Evolutionary conservation across 2,888 invertebrate genomes (phyloP), one percentile per base, ranked within the genome.

Genomic region (Stomorhina lunata): DNA sequence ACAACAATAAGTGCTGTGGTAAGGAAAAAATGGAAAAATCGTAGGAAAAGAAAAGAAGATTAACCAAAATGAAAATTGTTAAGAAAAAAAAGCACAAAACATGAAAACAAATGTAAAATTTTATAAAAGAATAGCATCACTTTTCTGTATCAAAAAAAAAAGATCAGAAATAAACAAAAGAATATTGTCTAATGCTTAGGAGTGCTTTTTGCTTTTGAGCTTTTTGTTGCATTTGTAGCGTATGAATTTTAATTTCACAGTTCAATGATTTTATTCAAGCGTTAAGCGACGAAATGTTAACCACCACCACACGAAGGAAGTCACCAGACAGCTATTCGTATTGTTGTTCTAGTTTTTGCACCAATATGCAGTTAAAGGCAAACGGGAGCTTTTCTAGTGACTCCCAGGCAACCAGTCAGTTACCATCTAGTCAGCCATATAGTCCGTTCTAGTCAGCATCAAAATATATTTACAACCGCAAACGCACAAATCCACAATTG

Each of bases 201-300:
- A 57, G 45, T 25, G 25, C 53, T 22, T 17, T 40, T 66, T 59
- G 29, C 10, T 72, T 17, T n/a, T 2, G 48, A 12, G 32, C 25
- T 2, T 37, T 17, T 43, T 68, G 15, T 15, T 73, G 40, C n/a
- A 55, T 34, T 37, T 61, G 15, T 50, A 76, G 65, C 73, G 72
- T 27, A 80, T 77, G 80, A 84, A 84, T 87, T 87, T 88, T 87
- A 89, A 88, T 88, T 88, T 88, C 89, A 88, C 89, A 88, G 87
- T 87, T 88, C 86, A 88, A 86, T 85, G 89, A 85, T 61, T 87
- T 83, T 78, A 77, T 77, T 80, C 76, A 75, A 79, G 82, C 82
- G 82, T 79, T 79, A 79, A 82, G 79, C 82, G 79, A 76, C 79
- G 79, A 82, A 82, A 82, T 75, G 69, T 66, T 71, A 71, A 75